A percentile compares a stretch with the other conserved stretches of the same genome.
These are phyloP conservation scores for Peucedramus taeniatus DNA, from an alignment of 2,113 vertebrate species.

Conservation along the genomic window DNA sequence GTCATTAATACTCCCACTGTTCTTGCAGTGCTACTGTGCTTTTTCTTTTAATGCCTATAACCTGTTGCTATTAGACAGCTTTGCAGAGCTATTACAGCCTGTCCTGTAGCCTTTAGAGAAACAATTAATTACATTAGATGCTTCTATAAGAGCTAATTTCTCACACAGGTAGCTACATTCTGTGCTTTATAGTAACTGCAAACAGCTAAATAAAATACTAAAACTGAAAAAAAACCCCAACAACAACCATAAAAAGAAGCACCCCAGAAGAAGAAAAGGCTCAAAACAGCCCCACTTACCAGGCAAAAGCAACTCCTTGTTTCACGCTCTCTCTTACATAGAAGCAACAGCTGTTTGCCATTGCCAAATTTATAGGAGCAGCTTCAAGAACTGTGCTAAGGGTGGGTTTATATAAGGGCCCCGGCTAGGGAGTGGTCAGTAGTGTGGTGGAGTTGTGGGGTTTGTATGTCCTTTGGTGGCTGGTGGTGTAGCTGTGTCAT, in stretches of 20 bases:
- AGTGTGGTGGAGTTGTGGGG: neutral
- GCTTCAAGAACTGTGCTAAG: neutral
- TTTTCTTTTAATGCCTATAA: neutral
- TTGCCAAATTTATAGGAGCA: constrained; percentile 18
- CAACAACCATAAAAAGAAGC: neutral
- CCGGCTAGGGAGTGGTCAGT: neutral
- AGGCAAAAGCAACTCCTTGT: neutral
- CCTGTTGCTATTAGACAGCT: neutral
- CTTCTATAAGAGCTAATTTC: neutral
- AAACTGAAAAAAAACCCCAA: neutral
- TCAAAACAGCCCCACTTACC: neutral
- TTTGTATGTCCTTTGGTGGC: rapidly evolving
- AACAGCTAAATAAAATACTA: rapidly evolving
- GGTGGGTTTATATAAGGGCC: neutral
- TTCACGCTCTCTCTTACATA: neutral
- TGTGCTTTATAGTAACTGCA: rapidly evolving
- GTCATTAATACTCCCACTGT: neutral
- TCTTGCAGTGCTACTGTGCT: neutral
- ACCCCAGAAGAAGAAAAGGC: neutral
- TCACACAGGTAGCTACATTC: rapidly evolving
- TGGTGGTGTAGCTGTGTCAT: neutral
- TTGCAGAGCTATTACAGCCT: neutral
- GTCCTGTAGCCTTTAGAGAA: rapidly evolving
- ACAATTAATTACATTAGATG: rapidly evolving
- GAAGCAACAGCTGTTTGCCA: neutral